Conservation (phyloP, 2,888 invertebrate species). For the Meta bourneti region DNA sequence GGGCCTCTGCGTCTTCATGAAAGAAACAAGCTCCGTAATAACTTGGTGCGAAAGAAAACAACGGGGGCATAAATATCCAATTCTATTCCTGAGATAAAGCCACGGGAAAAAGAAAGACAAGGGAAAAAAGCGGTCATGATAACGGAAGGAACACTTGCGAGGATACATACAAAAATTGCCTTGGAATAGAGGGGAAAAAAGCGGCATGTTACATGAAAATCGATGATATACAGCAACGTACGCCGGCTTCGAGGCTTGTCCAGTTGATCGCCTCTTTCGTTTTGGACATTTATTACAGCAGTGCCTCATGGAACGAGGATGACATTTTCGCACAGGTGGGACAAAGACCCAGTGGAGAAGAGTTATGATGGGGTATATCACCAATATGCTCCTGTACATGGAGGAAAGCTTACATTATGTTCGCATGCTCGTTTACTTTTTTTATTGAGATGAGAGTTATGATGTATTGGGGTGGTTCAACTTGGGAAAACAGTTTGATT, state of each 20-base stretch:
- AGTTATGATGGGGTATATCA: conserved; percentile 14
- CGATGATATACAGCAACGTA: conserved; percentile 45
- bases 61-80: conserved; percentile 66
- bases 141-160: conserved; percentile 58
- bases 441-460: too few relatives aligned
- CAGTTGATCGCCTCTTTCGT: conserved; percentile 41
- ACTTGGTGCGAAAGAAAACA: conserved; percentile 58
- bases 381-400: neutral
- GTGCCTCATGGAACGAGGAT: conserved; percentile 43
- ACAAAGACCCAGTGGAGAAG: conserved; percentile 31
- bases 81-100: conserved; percentile 51
- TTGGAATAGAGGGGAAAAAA: conserved; percentile 28
- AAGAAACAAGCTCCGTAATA: conserved; percentile 66
- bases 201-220: conserved; percentile 57
- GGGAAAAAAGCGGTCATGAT: conserved; percentile 46
- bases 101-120: conserved; percentile 19
- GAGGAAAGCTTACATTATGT: neutral
- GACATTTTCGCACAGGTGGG: conserved; percentile 43
- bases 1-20: conserved; percentile 55
- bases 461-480: too few relatives aligned
- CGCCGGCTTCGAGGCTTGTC: conserved; percentile 44
- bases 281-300: conserved; percentile 52
- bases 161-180: conserved; percentile 53
- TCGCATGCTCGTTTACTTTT: neutral
- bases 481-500: too few relatives aligned